Base-by-base conservation (phyloP, 2,888 invertebrate genomes). In the Brassicogethes aeneus region DNA sequence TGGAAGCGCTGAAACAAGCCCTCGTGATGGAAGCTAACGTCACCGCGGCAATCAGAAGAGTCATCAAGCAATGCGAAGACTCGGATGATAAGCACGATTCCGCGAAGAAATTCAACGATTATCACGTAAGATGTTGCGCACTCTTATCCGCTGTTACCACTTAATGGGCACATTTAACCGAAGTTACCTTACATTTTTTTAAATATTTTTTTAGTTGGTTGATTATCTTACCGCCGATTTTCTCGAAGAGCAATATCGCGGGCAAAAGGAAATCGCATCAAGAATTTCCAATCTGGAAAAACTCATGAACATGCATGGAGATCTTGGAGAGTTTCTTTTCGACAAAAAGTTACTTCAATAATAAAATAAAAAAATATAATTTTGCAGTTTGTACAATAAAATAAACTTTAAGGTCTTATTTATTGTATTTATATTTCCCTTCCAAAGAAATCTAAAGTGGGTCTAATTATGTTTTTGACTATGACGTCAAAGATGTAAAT, bases 241-340 rank as follows among this genome's bases (percentile, higher is more conserved):
- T 65, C 66, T 87, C 55, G 85, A 85, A 46, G 92, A 93, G 60
- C 92, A 93, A 68, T 83, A 90, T 71, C 80, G 84, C 61, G 89
- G 90, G 23, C 84, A 90, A 60, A 80, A 88, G 46, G 83, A 88
- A 54, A 68, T 93, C 46, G 87, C 89, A 44, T 88, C 87, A 47
- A 82, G 84, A 64, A 71, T 88, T 17, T 79, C 85, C 41, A 86
- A 83, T 2, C 76, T 92, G 51, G 79, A 77, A 62, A 88, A 86
- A 70, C 73, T 79, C 71, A 79, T 80, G 76, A 69, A 73, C 32
- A 73, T 77, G 40, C 82, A 86, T 58, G 75, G 77, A 16, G 65
- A 71, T 1, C 73, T 91, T 39, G 88, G 83, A 55, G 90, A 91
- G 63, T 88, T 85, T 72, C 71, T 90, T 55, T 90, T 79, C 65